Percentiles rank a stretch among this genome's conserved stretches.
phyloP scores from a whole-genome alignment of 2,113 vertebrate genomes.

The Gymnogyps californianus region DNA sequence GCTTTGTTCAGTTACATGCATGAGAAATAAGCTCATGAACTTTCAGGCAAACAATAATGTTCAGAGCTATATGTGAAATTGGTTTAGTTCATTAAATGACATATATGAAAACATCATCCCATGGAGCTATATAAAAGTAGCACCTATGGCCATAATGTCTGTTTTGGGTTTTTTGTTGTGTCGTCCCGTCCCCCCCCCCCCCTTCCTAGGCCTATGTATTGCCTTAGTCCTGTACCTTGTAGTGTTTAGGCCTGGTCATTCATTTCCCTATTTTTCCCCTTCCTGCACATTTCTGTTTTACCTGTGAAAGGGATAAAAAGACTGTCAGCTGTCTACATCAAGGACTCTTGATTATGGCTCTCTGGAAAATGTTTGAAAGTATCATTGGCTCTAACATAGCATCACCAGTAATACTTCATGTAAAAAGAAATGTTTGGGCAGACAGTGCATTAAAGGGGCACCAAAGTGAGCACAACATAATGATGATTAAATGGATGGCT shows the following conservation, averaged over 20 bases:
- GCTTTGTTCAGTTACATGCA: neutral
- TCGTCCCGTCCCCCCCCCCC: accelerated
- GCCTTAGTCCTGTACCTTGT: neutral
- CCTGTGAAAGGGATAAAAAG: neutral
- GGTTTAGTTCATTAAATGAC: neutral
- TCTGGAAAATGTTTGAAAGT: neutral
- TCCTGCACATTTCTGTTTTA: neutral
- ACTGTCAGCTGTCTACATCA: neutral
- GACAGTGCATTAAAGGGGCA: neutral
- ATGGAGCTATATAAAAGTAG: neutral
- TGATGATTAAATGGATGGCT: neutral
- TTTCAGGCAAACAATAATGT: neutral
- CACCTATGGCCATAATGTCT: neutral
- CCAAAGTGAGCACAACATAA: neutral
- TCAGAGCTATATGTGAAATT: neutral
- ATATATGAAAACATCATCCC: neutral
- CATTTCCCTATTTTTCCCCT: accelerated
- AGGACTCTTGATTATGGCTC: neutral
- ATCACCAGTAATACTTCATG: neutral
- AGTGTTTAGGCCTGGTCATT: neutral
- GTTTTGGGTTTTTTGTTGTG: neutral
- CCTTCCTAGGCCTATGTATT: neutral
- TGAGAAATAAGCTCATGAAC: neutral
- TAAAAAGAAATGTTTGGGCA: neutral
- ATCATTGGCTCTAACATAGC: neutral